These are phyloP conservation scores for Acronicta aceris DNA, from an alignment of 2,888 invertebrate species.

Conservation along the genomic window DNA sequence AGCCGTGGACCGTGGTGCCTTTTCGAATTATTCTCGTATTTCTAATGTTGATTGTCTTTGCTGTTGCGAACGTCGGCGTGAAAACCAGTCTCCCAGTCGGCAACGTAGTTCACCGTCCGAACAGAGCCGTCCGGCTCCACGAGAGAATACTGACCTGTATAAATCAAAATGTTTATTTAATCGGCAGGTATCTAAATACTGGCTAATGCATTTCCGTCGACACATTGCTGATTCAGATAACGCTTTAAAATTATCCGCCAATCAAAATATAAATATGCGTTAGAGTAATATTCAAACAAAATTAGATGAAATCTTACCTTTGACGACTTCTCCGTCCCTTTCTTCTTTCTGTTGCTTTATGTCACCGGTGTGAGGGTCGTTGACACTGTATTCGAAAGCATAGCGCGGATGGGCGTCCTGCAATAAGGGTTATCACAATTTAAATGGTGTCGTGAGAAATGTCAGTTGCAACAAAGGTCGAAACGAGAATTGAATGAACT, in stretches of 20 bases:
- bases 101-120: constrained; percentile 93
- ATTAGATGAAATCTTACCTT: constrained; percentile 77
- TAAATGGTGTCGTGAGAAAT: constrained; percentile 71
- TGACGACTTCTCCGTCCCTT: constrained; percentile 92
- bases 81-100: constrained; percentile 94
- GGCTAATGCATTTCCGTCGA: constrained; percentile 25
- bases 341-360: constrained; percentile 93
- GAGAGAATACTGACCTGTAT: constrained; percentile 90
- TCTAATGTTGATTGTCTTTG: constrained; percentile 86
- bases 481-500: constrained; percentile 51
- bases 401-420: constrained; percentile 92
- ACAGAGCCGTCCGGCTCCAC: constrained; percentile 93
- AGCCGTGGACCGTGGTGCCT: constrained; percentile 42
- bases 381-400: constrained; percentile 92
- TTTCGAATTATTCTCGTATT: constrained; percentile 36
- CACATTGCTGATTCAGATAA: constrained; percentile 28
- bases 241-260: constrained; percentile 32
- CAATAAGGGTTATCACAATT: constrained; percentile 56
- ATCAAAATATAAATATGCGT: constrained; percentile 18
- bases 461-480: constrained; percentile 65
- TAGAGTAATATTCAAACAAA: not conserved
- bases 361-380: constrained; percentile 93
- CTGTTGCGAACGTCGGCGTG: constrained; percentile 92
- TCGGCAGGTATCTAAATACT: not conserved
- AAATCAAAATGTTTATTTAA: constrained; percentile 44